Evolutionary conservation across 92 coral and sea anemone genomes (phyloP).

Genomic region (Hydrozoanthus gracilis): DNA sequence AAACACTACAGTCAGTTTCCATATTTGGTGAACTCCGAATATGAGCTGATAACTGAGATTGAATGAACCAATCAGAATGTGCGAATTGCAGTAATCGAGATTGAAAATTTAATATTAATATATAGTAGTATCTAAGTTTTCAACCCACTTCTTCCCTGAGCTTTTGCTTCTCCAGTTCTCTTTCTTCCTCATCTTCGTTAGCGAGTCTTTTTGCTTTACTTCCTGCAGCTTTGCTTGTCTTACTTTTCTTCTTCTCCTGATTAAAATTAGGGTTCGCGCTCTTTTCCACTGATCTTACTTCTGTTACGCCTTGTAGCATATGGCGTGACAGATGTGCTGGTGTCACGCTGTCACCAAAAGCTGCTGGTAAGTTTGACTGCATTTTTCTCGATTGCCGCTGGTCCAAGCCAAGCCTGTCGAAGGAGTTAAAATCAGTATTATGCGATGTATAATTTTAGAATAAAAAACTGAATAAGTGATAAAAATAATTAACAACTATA

Average conservation of each 20-base stretch:
- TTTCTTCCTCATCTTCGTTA: not conserved
- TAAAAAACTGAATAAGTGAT: too few species aligned
- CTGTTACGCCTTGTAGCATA: constrained; percentile 7
- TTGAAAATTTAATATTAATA: too few species aligned
- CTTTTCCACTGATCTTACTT: not conserved
- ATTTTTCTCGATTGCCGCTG: not conserved
- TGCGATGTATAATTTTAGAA: too few species aligned
- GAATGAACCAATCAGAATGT: too few species aligned
- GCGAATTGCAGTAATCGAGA: too few species aligned
- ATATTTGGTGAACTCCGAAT: too few species aligned
- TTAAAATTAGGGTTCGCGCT: not conserved
- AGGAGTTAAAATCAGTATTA: not conserved
- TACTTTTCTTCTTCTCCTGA: not conserved
- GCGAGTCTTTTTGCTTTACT: not conserved
- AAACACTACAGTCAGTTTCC: too few species aligned
- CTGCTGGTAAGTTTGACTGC: constrained; percentile 27
- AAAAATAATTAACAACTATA: too few species aligned
- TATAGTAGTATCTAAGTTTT: not conserved
- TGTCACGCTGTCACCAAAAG: constrained; percentile 21
- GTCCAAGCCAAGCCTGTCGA: not conserved
- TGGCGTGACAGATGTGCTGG: constrained; percentile 30
- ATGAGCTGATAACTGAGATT: too few species aligned
- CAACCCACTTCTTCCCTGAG: constrained; percentile 24
- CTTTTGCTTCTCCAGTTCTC: constrained; percentile 22
- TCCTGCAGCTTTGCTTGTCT: not conserved